phyloP scores from a whole-genome alignment of 2,113 vertebrate species.

The Candoia aspera region DNA sequence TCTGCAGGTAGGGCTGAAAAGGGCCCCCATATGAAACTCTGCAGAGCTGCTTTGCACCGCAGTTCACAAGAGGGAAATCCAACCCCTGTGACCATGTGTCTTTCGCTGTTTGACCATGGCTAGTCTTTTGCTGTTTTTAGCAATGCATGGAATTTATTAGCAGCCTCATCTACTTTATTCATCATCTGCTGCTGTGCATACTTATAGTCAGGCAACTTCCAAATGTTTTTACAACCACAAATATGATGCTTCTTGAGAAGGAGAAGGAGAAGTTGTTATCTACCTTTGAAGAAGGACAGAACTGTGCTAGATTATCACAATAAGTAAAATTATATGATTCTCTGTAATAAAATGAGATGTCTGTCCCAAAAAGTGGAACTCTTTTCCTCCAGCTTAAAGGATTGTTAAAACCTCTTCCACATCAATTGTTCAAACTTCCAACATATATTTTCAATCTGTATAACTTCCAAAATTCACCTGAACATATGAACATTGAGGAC shows the following conservation, averaged over 20 bases:
- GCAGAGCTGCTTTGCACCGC: not conserved
- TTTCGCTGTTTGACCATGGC: too few relatives aligned
- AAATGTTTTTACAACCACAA: not conserved
- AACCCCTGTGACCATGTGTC: not conserved
- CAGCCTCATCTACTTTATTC: too few relatives aligned
- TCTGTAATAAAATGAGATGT: not conserved
- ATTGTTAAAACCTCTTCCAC: not conserved
- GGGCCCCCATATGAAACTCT: not conserved
- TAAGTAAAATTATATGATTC: not conserved
- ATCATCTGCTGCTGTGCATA: not conserved
- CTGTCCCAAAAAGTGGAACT: not conserved
- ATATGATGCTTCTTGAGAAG: not conserved
- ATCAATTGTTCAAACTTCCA: not conserved
- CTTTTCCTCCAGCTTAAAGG: not conserved
- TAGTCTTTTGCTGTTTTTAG: not conserved
- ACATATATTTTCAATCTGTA: not conserved
- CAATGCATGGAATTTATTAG: too few relatives aligned
- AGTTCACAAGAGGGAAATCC: too few relatives aligned
- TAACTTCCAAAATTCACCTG: not conserved
- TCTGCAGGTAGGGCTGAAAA: not conserved
- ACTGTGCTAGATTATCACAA: not conserved
- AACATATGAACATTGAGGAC: not conserved
- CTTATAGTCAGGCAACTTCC: not conserved
- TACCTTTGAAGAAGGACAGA: not conserved
- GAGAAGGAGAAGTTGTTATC: not conserved